phyloP scores from a whole-genome alignment of 2,113 vertebrate species.

The Leptobrachium leishanense region DNA sequence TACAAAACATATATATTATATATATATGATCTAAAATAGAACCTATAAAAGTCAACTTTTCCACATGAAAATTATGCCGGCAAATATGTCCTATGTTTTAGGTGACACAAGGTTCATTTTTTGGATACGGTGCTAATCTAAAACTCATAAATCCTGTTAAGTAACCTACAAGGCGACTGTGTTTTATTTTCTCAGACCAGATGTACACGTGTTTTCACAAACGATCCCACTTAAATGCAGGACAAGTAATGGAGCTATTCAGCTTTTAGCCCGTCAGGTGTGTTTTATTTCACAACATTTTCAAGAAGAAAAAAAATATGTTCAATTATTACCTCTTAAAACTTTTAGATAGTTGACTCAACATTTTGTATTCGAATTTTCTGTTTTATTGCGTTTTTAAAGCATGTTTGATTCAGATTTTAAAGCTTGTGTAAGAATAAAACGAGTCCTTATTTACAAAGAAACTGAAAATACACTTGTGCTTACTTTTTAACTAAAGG shows the following conservation, averaged over 20 bases:
- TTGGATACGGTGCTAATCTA: slow-evolving; percentile 42
- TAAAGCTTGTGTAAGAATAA: slow-evolving; percentile 31
- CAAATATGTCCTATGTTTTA: slow-evolving; percentile 4
- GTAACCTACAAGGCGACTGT: slow-evolving; percentile 45
- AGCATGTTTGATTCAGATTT: slow-evolving; percentile 19
- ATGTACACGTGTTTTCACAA: slow-evolving; percentile 51
- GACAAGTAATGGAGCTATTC: slow-evolving; percentile 48
- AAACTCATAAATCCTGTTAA: slow-evolving; percentile 46
- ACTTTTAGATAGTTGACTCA: slow-evolving; percentile 49
- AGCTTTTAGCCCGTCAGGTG: slow-evolving; percentile 43
- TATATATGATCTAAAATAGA: neutral
- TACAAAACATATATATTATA: neutral
- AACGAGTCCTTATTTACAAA: slow-evolving; percentile 33
- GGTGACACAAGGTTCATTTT: slow-evolving; percentile 40
- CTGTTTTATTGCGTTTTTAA: slow-evolving; percentile 40
- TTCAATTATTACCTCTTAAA: slow-evolving; percentile 51
- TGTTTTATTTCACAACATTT: slow-evolving; percentile 51
- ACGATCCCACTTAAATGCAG: slow-evolving; percentile 49
- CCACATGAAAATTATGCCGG: neutral
- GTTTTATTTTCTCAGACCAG: slow-evolving; percentile 48
- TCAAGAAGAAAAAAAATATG: slow-evolving; percentile 42
- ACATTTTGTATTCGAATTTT: slow-evolving; percentile 47
- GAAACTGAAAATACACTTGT: slow-evolving; percentile 16
- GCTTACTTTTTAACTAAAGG: slow-evolving; percentile 35
- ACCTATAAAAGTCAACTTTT: slow-evolving; percentile 18